phyloP scores from a whole-genome alignment of 2,797 vertebrate genomes.

The Toxotes lorentzi region DNA sequence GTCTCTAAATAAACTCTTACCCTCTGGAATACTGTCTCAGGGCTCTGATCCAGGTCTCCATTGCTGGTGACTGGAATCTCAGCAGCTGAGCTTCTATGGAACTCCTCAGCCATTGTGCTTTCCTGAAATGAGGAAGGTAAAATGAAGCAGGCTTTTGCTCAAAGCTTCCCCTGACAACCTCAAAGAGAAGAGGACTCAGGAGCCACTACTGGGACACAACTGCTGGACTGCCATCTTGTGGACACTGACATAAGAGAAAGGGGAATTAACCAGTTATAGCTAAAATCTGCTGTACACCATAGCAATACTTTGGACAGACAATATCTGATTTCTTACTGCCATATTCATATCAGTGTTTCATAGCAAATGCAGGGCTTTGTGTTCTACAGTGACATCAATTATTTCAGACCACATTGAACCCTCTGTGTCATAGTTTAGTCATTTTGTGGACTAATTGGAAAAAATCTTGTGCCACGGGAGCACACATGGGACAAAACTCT shows the following conservation, averaged over 20 bases:
- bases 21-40: slow-evolving; percentile 87
- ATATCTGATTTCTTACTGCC: slow-evolving; percentile 10
- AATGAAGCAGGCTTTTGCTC: slow-evolving; percentile 32
- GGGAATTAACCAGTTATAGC: neutral
- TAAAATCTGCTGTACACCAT: neutral
- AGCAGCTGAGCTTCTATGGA: slow-evolving; percentile 92
- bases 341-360: neutral
- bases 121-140: slow-evolving; percentile 67
- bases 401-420: slow-evolving; percentile 16
- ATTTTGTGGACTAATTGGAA: neutral
- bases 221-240: slow-evolving; percentile 71
- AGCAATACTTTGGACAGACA: neutral
- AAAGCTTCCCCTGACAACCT: slow-evolving; percentile 25
- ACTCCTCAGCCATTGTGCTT: slow-evolving; percentile 91
- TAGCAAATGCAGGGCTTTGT: neutral
- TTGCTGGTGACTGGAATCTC: slow-evolving; percentile 97
- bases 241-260: slow-evolving; percentile 19
- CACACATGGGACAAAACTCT: neutral
- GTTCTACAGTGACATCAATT: neutral
- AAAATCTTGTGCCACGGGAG: slow-evolving; percentile 3
- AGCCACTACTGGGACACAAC: neutral
- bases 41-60: slow-evolving; percentile 90
- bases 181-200: slow-evolving; percentile 4
- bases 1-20: slow-evolving; percentile 77
- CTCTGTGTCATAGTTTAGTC: neutral